phyloP scores from a whole-genome alignment of 2,113 vertebrate species.

The Carettochelys insculpta region DNA sequence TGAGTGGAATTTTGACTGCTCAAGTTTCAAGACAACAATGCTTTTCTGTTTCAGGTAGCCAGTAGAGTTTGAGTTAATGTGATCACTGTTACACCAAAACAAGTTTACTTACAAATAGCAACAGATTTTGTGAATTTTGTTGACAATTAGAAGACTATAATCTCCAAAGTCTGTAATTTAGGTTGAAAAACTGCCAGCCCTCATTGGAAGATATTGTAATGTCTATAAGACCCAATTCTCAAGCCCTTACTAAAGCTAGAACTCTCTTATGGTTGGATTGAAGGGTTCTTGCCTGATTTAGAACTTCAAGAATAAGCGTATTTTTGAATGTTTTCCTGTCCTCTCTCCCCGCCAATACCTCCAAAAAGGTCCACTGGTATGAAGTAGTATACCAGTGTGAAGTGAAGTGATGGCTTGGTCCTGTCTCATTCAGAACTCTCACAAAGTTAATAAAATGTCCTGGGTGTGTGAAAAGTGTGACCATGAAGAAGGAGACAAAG shows the following conservation, averaged over 20 bases:
- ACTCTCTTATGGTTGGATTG: not conserved
- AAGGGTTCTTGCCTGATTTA: not conserved
- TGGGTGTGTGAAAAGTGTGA: not conserved
- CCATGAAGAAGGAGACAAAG: not conserved
- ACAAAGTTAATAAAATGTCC: not conserved
- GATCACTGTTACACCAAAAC: slow-evolving; percentile 26
- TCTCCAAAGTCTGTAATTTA: slow-evolving; percentile 27
- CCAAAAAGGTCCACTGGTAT: not conserved
- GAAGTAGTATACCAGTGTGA: not conserved
- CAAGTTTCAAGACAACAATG: not conserved
- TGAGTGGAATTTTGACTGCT: not conserved
- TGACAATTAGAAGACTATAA: not conserved
- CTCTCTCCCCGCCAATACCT: rapidly evolving
- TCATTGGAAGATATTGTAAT: not conserved
- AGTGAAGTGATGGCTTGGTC: not conserved
- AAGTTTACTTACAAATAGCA: not conserved
- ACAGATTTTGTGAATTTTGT: slow-evolving; percentile 26
- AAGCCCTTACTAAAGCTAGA: rapidly evolving
- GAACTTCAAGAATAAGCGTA: not conserved
- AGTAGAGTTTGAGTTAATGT: slow-evolving; percentile 2
- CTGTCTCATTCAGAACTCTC: not conserved
- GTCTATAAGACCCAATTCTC: not conserved
- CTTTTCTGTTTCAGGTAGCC: not conserved
- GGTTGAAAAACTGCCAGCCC: slow-evolving; percentile 2
- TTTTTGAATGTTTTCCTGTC: not conserved